Conservation (phyloP, 2,797 vertebrate species). For the Tapirus indicus region DNA sequence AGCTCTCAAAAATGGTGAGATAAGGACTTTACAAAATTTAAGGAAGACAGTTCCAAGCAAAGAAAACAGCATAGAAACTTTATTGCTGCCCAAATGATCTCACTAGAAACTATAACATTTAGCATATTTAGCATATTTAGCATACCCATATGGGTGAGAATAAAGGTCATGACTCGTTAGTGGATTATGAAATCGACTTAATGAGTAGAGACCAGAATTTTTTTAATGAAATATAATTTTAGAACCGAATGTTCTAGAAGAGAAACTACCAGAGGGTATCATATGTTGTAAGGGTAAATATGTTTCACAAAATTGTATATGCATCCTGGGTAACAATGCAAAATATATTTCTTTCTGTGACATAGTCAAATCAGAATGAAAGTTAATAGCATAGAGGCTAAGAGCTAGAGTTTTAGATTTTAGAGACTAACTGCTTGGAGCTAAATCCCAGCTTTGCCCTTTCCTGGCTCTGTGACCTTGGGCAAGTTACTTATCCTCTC, state of each 20-base stretch:
- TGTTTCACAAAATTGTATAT: neutral
- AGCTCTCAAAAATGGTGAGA: neutral
- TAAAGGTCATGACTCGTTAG: neutral
- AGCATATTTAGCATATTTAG: neutral
- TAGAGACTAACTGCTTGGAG: neutral
- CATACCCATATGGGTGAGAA: neutral
- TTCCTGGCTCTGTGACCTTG: neutral
- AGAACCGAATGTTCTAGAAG: constrained; percentile 15
- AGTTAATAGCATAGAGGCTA: neutral
- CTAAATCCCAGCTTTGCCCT: neutral
- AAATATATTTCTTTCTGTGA: constrained; percentile 35
- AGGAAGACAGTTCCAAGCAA: neutral
- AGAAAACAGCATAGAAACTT: neutral
- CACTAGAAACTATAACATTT: neutral
- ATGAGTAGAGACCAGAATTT: neutral
- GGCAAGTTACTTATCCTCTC: neutral
- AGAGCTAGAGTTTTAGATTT: constrained; percentile 18
- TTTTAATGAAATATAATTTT: constrained; percentile 19
- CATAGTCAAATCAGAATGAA: neutral
- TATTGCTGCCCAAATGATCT: neutral
- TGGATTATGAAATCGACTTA: neutral
- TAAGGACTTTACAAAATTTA: neutral
- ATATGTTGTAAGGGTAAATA: neutral
- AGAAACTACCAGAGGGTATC: neutral
- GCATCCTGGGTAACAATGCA: neutral